Base-by-base conservation (phyloP, 2,113 vertebrate species). In the Ictalurus furcatus region DNA sequence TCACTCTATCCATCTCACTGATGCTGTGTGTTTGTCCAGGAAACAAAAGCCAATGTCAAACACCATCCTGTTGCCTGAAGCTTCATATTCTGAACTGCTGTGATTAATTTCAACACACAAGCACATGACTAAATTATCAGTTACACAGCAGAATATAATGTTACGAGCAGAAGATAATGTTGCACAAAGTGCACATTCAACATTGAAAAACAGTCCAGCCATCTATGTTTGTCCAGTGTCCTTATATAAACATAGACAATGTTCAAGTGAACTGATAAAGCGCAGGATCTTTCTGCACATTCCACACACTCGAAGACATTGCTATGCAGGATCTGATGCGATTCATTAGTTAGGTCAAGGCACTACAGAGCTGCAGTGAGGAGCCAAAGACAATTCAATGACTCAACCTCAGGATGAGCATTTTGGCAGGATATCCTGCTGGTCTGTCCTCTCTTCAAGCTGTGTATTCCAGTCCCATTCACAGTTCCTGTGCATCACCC, bases 391-490 rank as follows among this genome's bases (percentile, higher is more conserved):
- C 48, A 34, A 58, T 23, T 86, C 85, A 30, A 52, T 58, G 69
- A 86, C 85, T 73, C 85, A 74, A 86, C 67, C 23, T 65, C 91
- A 91, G 86, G 90, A 92, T 73, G 82, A 86, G 76, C 13, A 84
- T 54, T 90, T 87, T 84, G 34, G 88, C 90, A 90, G 90, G 61
- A 92, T 84, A 89, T 93, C 91, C 91, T 76, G 67, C 28, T 74
- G 56, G 44, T 83, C 81, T 40, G 30, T 61, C 9, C 25, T 56
- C 28, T 54, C 78, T 56, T 81, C 52, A 30, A 21, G 52, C 78
- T 48, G 52, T 61, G 34, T 91, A 84, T 90, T 90, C 5, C 25
- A 87, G 23, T 19, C 73, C 34, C 17, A 44, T 52, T 67, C 30
- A 61, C 19, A 16, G 30, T 52, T 25, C 78, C 48, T n/a, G 74